Evolutionary conservation across 2,888 invertebrate species (phyloP).

Genomic region (Drymonia ruficornis): DNA sequence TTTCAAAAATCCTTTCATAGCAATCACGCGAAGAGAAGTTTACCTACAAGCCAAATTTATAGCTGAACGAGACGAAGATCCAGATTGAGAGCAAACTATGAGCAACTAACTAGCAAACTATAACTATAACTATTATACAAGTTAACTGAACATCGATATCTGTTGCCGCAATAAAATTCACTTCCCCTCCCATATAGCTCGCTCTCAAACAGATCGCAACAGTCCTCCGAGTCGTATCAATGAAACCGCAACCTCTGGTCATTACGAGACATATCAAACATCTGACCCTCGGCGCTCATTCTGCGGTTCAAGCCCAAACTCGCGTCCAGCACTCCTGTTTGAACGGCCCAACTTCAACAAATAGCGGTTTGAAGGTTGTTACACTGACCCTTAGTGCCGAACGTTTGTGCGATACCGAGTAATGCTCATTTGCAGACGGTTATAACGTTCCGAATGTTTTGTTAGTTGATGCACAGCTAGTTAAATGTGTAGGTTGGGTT

Average conservation of each 20-base stretch:
- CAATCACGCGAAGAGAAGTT: too few species aligned
- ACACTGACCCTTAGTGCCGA: conserved; percentile 12
- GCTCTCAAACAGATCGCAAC: too few species aligned
- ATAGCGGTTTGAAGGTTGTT: conserved; percentile 4
- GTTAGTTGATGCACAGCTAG: conserved; percentile 13
- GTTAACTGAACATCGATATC: too few species aligned
- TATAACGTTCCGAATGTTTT: conserved; percentile 13
- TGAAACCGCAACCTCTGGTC: conserved; percentile 28
- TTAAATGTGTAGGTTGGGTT: too few species aligned
- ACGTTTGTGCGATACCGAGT: conserved; percentile 8
- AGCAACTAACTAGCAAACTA: too few species aligned
- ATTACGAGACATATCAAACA: conserved; percentile 33
- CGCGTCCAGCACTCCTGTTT: conserved; percentile 24
- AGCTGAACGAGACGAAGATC: too few species aligned
- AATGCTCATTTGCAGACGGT: conserved; percentile 17
- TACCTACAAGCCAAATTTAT: too few species aligned
- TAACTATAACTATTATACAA: too few species aligned
- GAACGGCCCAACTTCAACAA: conserved; percentile 8
- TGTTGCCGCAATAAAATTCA: too few species aligned
- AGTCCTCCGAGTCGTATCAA: conserved; percentile 10
- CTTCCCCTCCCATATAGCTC: too few species aligned
- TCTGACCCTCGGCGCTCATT: conserved; percentile 24
- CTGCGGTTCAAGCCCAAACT: conserved; percentile 32
- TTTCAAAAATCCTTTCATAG: too few species aligned
- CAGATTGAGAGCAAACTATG: too few species aligned